Conservation (phyloP, 2,888 invertebrate species). For the Temnothorax ravouxi region DNA sequence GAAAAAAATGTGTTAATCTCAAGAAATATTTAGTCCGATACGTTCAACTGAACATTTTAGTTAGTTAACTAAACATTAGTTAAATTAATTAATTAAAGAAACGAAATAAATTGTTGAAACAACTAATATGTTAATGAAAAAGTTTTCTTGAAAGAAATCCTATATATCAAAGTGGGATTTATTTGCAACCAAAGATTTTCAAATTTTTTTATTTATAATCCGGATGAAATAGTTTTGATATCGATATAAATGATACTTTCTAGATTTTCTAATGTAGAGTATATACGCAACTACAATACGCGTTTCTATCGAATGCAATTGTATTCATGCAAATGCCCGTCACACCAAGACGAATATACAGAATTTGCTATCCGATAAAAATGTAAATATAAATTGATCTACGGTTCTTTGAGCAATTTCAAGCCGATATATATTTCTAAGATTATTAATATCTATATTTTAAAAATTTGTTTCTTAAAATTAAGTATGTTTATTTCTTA, state of each 20-base stretch:
- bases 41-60: too few species aligned
- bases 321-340: background rate
- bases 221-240: background rate
- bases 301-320: background rate
- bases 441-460: background rate
- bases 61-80: too few species aligned
- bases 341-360: background rate
- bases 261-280: background rate
- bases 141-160: background rate
- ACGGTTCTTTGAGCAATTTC: background rate
- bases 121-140: background rate
- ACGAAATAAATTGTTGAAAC: too few species aligned
- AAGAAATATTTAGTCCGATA: too few species aligned
- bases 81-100: too few species aligned
- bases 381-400: background rate
- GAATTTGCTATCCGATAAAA: conserved; percentile 2
- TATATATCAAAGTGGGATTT: background rate
- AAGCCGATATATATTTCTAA: background rate
- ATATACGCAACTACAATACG: background rate
- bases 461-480: background rate
- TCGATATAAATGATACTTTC: background rate
- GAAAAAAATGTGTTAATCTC: too few species aligned
- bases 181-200: background rate
- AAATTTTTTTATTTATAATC: background rate
- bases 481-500: conserved; percentile 6